Conservation (phyloP, 2,888 invertebrate genomes). For the Agriopis aurantiaria region DNA sequence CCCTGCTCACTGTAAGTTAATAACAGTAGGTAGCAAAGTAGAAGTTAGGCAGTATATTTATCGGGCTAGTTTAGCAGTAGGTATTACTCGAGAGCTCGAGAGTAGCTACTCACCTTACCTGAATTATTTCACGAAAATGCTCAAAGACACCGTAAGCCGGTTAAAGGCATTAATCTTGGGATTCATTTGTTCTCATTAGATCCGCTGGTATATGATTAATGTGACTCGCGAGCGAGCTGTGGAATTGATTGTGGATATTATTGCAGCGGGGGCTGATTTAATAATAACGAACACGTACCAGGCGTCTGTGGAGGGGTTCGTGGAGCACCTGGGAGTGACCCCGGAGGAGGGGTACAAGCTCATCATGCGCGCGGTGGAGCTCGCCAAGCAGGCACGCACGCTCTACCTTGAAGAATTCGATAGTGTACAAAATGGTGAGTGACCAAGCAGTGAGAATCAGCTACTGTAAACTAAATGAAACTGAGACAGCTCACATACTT, state of each 20-base stretch:
- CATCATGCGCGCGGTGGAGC: slow-evolving; percentile 90
- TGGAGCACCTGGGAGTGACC: slow-evolving; percentile 90
- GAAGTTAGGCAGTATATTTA: slow-evolving; percentile 71
- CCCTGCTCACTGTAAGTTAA: slow-evolving; percentile 67
- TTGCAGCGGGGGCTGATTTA: slow-evolving; percentile 93
- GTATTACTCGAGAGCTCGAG: slow-evolving; percentile 58
- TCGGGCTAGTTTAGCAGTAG: slow-evolving; percentile 68
- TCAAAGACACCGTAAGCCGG: slow-evolving; percentile 58
- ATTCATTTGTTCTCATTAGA: slow-evolving; percentile 68
- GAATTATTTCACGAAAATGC: slow-evolving; percentile 53
- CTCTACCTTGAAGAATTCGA: slow-evolving; percentile 87
- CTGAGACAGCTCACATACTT: slow-evolving; percentile 31
- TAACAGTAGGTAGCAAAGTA: slow-evolving; percentile 62
- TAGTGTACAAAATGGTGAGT: slow-evolving; percentile 67
- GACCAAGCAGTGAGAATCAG: slow-evolving; percentile 3
- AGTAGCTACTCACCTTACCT: slow-evolving; percentile 42
- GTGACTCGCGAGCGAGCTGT: slow-evolving; percentile 42
- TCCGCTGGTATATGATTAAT: slow-evolving; percentile 61
- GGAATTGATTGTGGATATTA: slow-evolving; percentile 49
- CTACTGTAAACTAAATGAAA: slow-evolving; percentile 29
- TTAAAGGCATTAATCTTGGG: slow-evolving; percentile 65
- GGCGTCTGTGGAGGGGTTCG: slow-evolving; percentile 92
- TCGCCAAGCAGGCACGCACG: slow-evolving; percentile 91
- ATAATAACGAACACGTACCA: slow-evolving; percentile 97
- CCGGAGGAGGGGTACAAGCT: slow-evolving; percentile 89